Percentiles rank a stretch among this genome's conserved stretches.
These are phyloP conservation scores for Rhopalosiphum nymphaeae DNA, from an alignment of 2,888 invertebrate species.

Conservation along the genomic window DNA sequence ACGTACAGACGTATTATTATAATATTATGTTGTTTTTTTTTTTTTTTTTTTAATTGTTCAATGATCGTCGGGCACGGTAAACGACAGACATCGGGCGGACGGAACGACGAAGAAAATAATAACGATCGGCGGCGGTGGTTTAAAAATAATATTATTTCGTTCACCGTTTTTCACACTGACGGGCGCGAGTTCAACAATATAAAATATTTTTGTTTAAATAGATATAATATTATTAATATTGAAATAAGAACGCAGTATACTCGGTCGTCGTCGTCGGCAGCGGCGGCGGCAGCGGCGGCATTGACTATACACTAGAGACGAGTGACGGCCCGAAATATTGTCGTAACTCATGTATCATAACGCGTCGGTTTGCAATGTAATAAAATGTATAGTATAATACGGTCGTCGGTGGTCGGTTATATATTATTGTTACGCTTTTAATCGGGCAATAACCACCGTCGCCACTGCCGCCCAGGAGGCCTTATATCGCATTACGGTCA, in stretches of 20 bases:
- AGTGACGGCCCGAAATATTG: slow-evolving; percentile 26
- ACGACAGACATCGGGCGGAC: neutral
- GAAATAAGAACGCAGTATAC: neutral
- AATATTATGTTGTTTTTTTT: too few relatives aligned
- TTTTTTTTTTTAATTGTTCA: neutral
- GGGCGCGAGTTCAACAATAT: slow-evolving; percentile 2
- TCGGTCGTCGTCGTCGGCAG: neutral
- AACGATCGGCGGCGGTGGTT: neutral
- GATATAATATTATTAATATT: neutral
- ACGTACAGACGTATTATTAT: neutral
- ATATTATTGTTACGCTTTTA: slow-evolving; percentile 12
- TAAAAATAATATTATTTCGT: slow-evolving; percentile 5
- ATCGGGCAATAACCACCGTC: slow-evolving; percentile 37
- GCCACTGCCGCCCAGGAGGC: slow-evolving; percentile 1
- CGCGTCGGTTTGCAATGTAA: neutral
- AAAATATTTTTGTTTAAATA: neutral
- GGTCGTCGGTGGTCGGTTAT: neutral
- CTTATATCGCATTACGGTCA: slow-evolving; percentile 53
- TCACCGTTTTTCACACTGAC: neutral
- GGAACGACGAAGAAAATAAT: neutral
- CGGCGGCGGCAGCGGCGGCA: neutral
- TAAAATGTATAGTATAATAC: neutral
- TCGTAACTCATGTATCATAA: neutral
- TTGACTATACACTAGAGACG: neutral
- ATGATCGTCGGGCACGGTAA: neutral